phyloP scores from a whole-genome alignment of 2,888 invertebrate genomes.

The Euspilapteryx auroguttella region DNA sequence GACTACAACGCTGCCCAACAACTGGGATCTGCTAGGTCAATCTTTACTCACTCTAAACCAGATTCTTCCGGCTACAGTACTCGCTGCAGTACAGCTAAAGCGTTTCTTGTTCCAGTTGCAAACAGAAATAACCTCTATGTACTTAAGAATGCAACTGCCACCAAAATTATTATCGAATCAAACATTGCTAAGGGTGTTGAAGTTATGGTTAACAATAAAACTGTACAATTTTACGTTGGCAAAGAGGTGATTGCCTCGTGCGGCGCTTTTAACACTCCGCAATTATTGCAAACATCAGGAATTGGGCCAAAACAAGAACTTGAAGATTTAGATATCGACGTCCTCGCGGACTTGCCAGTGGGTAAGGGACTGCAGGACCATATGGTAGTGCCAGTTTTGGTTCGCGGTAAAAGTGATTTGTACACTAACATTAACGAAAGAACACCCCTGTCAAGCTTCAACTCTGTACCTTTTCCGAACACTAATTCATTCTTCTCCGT shows the following conservation, averaged over 20 bases:
- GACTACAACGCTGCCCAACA: constrained; percentile 1
- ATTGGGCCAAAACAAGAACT: constrained; percentile 2
- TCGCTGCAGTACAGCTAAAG: constrained; percentile 1
- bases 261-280: constrained; percentile 1
- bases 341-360: not conserved
- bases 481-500: not conserved
- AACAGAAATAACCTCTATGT: not conserved
- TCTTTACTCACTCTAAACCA: not conserved
- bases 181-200: constrained; percentile 1
- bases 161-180: not conserved
- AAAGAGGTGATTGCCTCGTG: constrained; percentile 1
- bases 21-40: not conserved
- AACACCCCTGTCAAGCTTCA: not conserved
- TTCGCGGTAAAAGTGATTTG: not conserved
- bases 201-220: not conserved
- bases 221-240: not conserved
- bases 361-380: constrained; percentile 1
- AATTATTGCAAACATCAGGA: constrained; percentile 1
- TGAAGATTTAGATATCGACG: not conserved
- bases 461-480: not conserved
- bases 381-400: not conserved
- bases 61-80: too few species aligned
- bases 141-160: constrained; percentile 1
- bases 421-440: not conserved
- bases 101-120: not conserved